These are phyloP conservation scores for Nannobrachium achirus DNA, from an alignment of 2,113 vertebrate genomes.

Conservation along the genomic window DNA sequence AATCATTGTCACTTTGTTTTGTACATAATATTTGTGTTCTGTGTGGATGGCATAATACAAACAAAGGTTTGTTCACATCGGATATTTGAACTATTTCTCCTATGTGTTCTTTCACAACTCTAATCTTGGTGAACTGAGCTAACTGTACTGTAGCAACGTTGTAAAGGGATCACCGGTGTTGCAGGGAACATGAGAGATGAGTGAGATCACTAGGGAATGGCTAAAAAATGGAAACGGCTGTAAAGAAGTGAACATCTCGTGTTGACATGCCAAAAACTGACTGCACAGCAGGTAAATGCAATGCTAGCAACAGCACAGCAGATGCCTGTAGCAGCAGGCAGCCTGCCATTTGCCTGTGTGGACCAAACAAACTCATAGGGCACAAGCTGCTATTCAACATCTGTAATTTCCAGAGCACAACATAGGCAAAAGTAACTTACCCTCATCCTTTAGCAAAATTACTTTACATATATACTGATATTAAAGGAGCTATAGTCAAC, in stretches of 20 bases:
- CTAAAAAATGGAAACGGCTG: background rate
- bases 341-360: conserved; percentile 38
- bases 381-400: conserved; percentile 52
- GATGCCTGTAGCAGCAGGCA: conserved; percentile 45
- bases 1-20: too few species aligned
- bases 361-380: conserved; percentile 49
- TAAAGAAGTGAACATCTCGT: background rate
- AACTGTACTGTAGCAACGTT: too few species aligned
- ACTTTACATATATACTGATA: too few species aligned
- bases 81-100: too few species aligned
- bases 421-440: conserved; percentile 51
- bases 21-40: too few species aligned
- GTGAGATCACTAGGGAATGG: background rate
- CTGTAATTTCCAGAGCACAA: conserved; percentile 10
- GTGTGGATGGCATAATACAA: too few species aligned
- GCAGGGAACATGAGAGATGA: background rate
- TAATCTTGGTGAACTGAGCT: too few species aligned
- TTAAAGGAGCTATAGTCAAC: too few species aligned
- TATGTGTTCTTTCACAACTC: too few species aligned
- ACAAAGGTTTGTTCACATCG: too few species aligned
- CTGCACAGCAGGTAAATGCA: conserved; percentile 26
- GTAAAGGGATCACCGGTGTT: too few species aligned
- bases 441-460: conserved; percentile 8
- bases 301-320: conserved; percentile 35
- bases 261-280: conserved; percentile 14